Evolutionary conservation across 2,797 vertebrate species (phyloP), one percentile per base, ranked within the genome.

Genomic region (Labeo calbasu): DNA sequence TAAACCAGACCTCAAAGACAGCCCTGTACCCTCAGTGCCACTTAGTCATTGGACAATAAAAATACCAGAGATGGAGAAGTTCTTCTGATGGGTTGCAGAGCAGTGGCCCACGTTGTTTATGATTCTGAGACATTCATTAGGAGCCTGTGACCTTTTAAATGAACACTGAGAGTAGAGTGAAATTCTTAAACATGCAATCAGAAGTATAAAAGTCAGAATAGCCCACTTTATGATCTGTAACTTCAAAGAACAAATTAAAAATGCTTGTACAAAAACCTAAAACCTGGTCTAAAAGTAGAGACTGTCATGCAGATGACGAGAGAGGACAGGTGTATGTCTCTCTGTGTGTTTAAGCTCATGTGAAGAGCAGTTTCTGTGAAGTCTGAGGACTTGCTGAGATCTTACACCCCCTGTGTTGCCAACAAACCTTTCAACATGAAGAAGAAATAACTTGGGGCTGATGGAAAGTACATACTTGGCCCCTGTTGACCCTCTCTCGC

Each of bases 321-420:
- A 73, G 17, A 63, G 17, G 57, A 75, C 83, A 50, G 77, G 79
- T 83, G 84, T 48, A 7, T 71, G 43, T 28, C 53, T 12, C 70
- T 72, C 82, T 89, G 77, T 90, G 87, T 89, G 85, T 88, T 83
- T 73, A 17, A 43, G 36, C 73, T 75, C 78, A 28, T 28, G 50
- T 83, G 66, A 76, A 86, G 82, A 86, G 73, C 51, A 46, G 23
- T 46, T 69, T 66, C 66, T 5, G 59, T 63, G 69, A 83, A 65
- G 81, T 40, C 50, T 78, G 23, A 77, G 72, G 63, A 65, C 83
- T 81, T 86, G 72, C 77, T 85, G 73, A 46, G 81, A 87, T 81
- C 86, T 69, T 43, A 69, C 51, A 76, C 86, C 86, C 84, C 71
- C 78, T 70, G 43, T 50, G 72, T 10, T 32, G 23, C 6, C 50